Evolutionary conservation across 2,797 vertebrate genomes (phyloP).

Genomic region (Apodemus agrarius): DNA sequence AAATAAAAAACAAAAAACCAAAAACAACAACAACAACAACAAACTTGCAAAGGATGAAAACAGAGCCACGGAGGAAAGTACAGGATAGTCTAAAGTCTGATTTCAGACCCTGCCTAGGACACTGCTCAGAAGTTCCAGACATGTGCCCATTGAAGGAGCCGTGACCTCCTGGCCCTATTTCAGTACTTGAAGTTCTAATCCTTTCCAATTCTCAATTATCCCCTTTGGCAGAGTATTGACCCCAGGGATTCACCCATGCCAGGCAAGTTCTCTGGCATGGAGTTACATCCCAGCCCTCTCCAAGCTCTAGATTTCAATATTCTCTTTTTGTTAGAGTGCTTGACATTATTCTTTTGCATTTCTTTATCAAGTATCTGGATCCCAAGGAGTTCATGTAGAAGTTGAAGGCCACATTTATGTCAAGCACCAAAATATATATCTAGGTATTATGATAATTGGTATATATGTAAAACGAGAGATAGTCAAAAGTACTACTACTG

Average conservation of each 20-base stretch:
- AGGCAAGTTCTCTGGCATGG: background rate
- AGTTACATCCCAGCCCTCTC: background rate
- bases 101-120: background rate
- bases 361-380: background rate
- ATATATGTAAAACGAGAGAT: background rate
- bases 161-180: background rate
- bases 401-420: background rate
- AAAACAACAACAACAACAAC: too few species aligned
- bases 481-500: background rate
- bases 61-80: background rate
- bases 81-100: background rate
- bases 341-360: background rate
- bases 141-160: background rate
- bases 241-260: background rate
- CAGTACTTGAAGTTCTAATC: background rate
- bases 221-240: background rate
- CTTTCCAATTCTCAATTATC: background rate
- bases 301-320: background rate
- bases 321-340: background rate
- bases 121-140: background rate
- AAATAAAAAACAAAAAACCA: too few species aligned
- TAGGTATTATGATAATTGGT: background rate
- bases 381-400: background rate
- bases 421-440: background rate
- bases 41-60: background rate